phyloP scores from a whole-genome alignment of 2,113 vertebrate genomes.

The Poicephalus meyeri region DNA sequence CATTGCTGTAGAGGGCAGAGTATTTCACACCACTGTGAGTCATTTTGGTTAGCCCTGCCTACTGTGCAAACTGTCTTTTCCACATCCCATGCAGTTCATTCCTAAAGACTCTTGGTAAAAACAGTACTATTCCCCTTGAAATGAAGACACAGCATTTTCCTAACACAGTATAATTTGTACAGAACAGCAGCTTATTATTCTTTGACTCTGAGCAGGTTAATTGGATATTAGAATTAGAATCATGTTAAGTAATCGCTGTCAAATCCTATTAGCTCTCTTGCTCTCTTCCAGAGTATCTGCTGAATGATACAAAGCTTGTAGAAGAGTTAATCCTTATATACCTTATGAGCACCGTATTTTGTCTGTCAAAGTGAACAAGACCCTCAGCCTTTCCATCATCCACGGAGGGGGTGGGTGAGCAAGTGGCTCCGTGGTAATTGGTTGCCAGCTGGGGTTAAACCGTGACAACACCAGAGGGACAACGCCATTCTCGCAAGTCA shows the following conservation, averaged over 20 bases:
- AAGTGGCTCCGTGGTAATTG: background rate
- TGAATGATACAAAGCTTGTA: background rate
- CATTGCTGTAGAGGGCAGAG: background rate
- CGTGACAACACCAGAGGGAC: background rate
- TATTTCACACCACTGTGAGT: background rate
- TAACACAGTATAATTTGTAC: background rate
- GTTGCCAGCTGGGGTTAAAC: background rate
- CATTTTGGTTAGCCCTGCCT: background rate
- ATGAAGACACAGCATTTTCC: background rate
- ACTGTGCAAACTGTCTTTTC: background rate
- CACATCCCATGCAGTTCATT: background rate
- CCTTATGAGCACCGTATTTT: background rate
- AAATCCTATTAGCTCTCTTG: conserved; percentile 25
- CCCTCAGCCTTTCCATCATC: background rate
- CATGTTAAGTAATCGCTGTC: background rate
- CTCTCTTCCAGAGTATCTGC: background rate
- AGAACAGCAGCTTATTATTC: conserved; percentile 3
- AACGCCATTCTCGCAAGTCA: background rate
- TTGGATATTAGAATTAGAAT: conserved; percentile 15
- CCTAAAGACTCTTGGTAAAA: background rate
- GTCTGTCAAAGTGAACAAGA: background rate
- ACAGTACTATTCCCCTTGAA: background rate
- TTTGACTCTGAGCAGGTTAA: background rate
- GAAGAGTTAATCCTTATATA: background rate
- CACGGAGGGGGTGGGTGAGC: background rate